These are phyloP conservation scores for Polydrusus tereticollis DNA, from an alignment of 2,888 invertebrate species.

Conservation along the genomic window DNA sequence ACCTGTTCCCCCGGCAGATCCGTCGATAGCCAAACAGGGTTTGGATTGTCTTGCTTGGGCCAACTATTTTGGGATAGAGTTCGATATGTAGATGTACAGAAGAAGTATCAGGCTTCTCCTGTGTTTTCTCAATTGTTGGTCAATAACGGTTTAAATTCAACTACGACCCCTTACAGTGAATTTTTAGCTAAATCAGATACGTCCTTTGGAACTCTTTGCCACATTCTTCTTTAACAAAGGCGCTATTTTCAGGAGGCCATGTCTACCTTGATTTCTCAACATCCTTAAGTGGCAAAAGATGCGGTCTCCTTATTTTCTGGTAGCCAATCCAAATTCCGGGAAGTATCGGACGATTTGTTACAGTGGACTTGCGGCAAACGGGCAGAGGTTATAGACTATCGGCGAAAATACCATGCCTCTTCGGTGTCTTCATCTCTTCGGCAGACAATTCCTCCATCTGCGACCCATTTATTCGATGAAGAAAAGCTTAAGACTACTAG, in stretches of 20 bases:
- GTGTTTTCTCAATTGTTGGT: conserved; percentile 9
- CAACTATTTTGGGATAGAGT: conserved; percentile 7
- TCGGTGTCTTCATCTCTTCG: conserved; percentile 2
- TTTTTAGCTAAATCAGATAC: conserved; percentile 5
- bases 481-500: conserved; percentile 6
- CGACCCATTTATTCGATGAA: conserved; percentile 19
- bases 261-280: conserved; percentile 4
- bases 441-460: conserved; percentile 7
- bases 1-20: conserved; percentile 4
- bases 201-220: conserved; percentile 6
- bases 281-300: neutral
- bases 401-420: conserved; percentile 5
- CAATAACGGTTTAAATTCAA: neutral
- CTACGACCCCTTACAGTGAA: neutral
- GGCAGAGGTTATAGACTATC: conserved; percentile 6
- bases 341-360: conserved; percentile 8
- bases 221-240: conserved; percentile 2
- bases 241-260: conserved; percentile 11
- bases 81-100: conserved; percentile 18
- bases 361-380: conserved; percentile 3
- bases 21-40: neutral
- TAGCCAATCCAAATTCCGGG: neutral
- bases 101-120: conserved; percentile 9
- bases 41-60: neutral
- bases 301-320: neutral